Evolutionary conservation across 1,140 invertebrate species (phyloP).

Genomic region (Heliconius himera): DNA sequence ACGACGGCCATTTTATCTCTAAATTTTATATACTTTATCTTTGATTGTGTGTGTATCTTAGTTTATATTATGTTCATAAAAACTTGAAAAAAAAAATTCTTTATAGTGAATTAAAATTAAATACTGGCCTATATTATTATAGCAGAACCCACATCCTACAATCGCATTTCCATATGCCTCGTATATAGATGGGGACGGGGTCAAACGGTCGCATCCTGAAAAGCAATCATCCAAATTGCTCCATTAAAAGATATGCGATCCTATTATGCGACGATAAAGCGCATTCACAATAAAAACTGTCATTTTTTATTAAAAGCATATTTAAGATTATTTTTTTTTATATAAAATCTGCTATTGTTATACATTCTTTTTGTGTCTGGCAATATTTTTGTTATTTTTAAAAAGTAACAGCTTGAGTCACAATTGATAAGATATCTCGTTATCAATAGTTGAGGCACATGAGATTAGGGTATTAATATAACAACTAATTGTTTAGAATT

Average conservation of each 20-base stretch:
- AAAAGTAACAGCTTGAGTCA: neutral
- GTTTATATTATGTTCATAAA: neutral
- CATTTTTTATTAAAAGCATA: neutral
- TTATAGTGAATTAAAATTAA: neutral
- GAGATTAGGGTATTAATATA: constrained; percentile 5
- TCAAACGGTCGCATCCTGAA: constrained; percentile 50
- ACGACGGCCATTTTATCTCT: constrained; percentile 8
- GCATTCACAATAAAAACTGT: neutral
- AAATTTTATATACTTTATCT: constrained; percentile 7
- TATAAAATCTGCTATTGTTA: neutral
- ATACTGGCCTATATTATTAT: neutral
- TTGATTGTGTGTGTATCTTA: neutral
- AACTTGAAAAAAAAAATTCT: neutral
- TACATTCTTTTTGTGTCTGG: neutral
- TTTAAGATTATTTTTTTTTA: neutral
- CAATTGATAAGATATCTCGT: constrained; percentile 1
- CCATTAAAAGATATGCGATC: constrained; percentile 14
- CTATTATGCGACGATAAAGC: constrained; percentile 1
- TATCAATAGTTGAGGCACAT: neutral
- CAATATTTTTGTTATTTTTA: constrained; percentile 1
- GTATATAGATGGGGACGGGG: constrained; percentile 32
- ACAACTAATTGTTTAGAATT: neutral
- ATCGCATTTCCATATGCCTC: neutral
- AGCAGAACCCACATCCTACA: neutral
- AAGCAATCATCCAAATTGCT: constrained; percentile 41